Evolutionary conservation across 2,888 invertebrate species (phyloP), one percentile per base, ranked within the genome.

Genomic region (Dasysyrphus tricinctus): DNA sequence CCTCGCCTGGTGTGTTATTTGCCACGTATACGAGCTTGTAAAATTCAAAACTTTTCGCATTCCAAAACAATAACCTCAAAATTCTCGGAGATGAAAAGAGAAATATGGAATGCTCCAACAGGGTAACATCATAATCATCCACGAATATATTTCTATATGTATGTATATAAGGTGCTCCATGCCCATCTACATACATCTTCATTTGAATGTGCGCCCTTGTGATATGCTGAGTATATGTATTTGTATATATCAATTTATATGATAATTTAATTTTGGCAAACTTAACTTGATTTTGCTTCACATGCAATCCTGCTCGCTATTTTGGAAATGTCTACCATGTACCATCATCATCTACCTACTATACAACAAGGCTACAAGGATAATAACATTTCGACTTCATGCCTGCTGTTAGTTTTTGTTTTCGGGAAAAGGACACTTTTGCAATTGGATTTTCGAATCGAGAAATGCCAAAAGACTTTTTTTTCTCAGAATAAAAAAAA

Each of bases 231-330:
- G 3, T 19, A 49, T 49, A 47, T 24, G 57, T 76, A 24, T 24
- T 24, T 54, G 5, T 54, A 67, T 80, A 77, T 85, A 80, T 73
- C 85, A 85, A 85, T 85, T 85, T 85, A 80, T 85, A 85, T 85
- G 85, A 80, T 85, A 85, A 85, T 85, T 80, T 77, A 49, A 80
- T 76, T 54, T 80, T 56, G 72, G 54, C 44, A 59, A 85, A 80
- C 85, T 85, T 80, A 85, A 80, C 54, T 82, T 74, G 78, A 80
- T 85, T 85, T 65, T 77, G 73, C 69, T 69, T 67, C 76, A 69
- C 67, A 80, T 80, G 76, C 65, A 76, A 61, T 63, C 59, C 12
- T n/a, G 42, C 24, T 57, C 44, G 37, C 51, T 63, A n/a, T n/a
- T 37, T 39, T 42, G 34, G 19, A 7, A 34, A 44, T 54, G 29